A percentile compares a stretch with the other conserved stretches of the same genome.
Conservation (phyloP, 2,797 vertebrate genomes). For the Gallinago solitaria region DNA sequence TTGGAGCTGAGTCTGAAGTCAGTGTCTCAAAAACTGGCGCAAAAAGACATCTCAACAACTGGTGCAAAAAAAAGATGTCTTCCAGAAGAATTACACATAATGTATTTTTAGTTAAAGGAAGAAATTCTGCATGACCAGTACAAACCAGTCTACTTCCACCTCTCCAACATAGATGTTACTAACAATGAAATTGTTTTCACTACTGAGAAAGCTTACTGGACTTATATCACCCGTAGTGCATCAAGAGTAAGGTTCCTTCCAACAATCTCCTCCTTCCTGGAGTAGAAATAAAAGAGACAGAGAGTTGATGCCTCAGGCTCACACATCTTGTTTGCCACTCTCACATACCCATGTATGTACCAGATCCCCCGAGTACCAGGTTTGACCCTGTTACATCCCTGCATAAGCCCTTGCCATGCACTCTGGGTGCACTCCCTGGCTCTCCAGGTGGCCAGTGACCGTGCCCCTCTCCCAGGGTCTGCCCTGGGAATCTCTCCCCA, state of each 20-base stretch:
- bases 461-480: not conserved
- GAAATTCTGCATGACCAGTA: not conserved
- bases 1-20: not conserved
- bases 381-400: not conserved
- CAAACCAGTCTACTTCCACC: not conserved
- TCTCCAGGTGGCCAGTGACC: not conserved
- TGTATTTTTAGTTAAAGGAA: not conserved
- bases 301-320: not conserved
- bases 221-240: not conserved
- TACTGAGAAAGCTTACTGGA: not conserved
- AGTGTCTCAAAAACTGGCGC: not conserved
- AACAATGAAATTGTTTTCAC: not conserved
- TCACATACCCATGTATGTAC: fast-evolving
- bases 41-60: not conserved
- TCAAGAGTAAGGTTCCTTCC: not conserved
- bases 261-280: not conserved
- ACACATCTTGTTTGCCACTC: not conserved
- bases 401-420: not conserved
- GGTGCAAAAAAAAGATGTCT: not conserved
- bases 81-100: not conserved
- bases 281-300: not conserved
- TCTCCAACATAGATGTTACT: not conserved
- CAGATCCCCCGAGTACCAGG: not conserved
- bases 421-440: not conserved
- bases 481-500: not conserved